Percentiles rank a stretch among this genome's conserved stretches.
phyloP scores from a whole-genome alignment of 2,113 vertebrate species.

The Chiloscyllium plagiosum region DNA sequence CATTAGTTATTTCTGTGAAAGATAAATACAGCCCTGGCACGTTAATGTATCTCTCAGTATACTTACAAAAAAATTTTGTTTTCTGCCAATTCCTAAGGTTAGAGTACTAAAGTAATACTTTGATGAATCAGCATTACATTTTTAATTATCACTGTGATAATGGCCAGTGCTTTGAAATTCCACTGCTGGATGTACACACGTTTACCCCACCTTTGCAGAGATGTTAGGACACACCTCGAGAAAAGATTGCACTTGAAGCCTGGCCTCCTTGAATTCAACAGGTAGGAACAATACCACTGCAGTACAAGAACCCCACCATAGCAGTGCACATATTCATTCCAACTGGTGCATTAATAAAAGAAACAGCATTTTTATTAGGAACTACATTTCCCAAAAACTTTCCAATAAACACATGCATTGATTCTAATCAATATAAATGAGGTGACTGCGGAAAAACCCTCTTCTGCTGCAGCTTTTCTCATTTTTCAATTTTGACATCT shows the following conservation, averaged over 20 bases:
- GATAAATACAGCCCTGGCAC: neutral
- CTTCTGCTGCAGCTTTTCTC: neutral
- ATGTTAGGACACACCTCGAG: too few relatives aligned
- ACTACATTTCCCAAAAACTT: neutral
- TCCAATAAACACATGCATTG: slow-evolving; percentile 6
- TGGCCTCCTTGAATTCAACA: too few relatives aligned
- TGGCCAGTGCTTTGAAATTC: neutral
- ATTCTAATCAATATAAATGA: slow-evolving; percentile 36
- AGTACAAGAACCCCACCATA: too few relatives aligned
- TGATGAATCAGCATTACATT: slow-evolving; percentile 22
- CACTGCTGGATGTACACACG: neutral
- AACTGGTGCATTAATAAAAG: slow-evolving; percentile 8
- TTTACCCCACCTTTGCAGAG: too few relatives aligned
- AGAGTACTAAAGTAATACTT: neutral
- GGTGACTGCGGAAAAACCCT: neutral
- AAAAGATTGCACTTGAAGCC: too few relatives aligned
- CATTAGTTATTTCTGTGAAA: neutral
- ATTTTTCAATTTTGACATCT: slow-evolving; percentile 17
- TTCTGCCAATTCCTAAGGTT: neutral
- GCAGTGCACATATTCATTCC: neutral
- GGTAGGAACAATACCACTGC: too few relatives aligned
- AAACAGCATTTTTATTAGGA: neutral
- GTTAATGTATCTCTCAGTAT: neutral
- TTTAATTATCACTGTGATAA: slow-evolving; percentile 7
- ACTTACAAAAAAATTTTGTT: neutral